phyloP scores from a whole-genome alignment of 2,113 vertebrate genomes.

The Pogona vitticeps region DNA sequence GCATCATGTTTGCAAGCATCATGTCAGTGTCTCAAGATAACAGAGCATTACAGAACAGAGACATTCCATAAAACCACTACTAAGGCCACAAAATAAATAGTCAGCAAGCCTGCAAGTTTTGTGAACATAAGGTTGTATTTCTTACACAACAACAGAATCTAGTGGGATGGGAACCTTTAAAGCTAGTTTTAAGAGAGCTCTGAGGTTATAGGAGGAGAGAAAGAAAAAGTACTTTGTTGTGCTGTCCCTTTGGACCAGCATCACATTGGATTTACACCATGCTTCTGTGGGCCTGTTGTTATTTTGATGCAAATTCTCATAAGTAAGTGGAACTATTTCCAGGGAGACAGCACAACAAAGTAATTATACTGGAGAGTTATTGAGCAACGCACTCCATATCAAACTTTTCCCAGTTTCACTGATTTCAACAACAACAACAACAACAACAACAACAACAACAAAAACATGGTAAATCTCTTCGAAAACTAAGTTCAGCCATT shows the following conservation, averaged over 20 bases:
- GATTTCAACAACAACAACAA: no score
- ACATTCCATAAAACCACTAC: not conserved
- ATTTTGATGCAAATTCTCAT: not conserved
- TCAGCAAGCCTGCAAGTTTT: no score
- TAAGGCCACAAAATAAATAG: not conserved
- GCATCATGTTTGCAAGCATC: no score
- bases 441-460: no score
- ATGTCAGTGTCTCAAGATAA: not conserved
- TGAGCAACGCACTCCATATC: not conserved
- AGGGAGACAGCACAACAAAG: not conserved
- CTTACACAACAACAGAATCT: not conserved
- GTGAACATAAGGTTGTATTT: no score
- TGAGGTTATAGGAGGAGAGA: not conserved
- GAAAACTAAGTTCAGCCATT: no score
- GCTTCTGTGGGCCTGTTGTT: not conserved
- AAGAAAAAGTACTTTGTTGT: no score
- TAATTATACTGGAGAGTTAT: not conserved
- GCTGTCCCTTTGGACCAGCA: not conserved
- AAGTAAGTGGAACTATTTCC: not conserved
- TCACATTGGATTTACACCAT: not conserved
- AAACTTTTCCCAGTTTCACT: not conserved
- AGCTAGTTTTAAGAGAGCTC: not conserved
- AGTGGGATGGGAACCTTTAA: not conserved
- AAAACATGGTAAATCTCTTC: no score
- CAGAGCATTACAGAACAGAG: not conserved